Evolutionary conservation across 2,888 invertebrate genomes (phyloP), one percentile per base, ranked within the genome.

Genomic region (Noctua janthe): DNA sequence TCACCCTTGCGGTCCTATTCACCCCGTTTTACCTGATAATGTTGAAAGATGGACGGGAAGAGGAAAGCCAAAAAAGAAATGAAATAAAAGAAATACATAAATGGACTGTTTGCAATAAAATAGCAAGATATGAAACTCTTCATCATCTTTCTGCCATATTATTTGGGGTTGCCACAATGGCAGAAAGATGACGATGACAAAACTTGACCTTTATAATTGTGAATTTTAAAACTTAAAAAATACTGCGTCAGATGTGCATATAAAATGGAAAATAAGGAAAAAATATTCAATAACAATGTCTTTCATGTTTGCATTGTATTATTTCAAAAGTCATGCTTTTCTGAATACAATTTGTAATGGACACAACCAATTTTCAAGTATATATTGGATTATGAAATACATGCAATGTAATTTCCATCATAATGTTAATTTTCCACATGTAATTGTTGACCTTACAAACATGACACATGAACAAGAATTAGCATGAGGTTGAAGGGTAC

Each of bases 351-450:
- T 80, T 80, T 83, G 56, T 74, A 64, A 78, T 29, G 62, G 70
- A 64, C 62, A 23, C 54, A 66, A 43, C 8, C 23, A 73, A 75
- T 79, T 71, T 83, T 79, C 78, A 76, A 73, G 77, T 69, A 71
- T 78, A 75, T 71, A 59, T 76, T 43, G 47, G 17, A 29, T 73
- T 74, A 71, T 74, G 62, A 71, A 85, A 78, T 70, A 74, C 71
- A 74, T 74, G 64, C 39, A 59, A 66, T 74, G 75, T 76, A 66
- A 82, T 80, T 74, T 85, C 43, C 67, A 75, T 73, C 64, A 66
- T 74, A 73, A 83, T 83, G 77, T 71, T 76, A 69, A 83, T 76
- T 82, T 70, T 80, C 20, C 49, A 71, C n/a, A 76, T 5, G 17
- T 71, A 74, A 64, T 66, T 29, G 51, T 73, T 86, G 77, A 76